Percentiles rank a stretch among this genome's conserved stretches.
phyloP scores from a whole-genome alignment of 1,140 invertebrate genomes.

The Harlomillsia oculata region DNA sequence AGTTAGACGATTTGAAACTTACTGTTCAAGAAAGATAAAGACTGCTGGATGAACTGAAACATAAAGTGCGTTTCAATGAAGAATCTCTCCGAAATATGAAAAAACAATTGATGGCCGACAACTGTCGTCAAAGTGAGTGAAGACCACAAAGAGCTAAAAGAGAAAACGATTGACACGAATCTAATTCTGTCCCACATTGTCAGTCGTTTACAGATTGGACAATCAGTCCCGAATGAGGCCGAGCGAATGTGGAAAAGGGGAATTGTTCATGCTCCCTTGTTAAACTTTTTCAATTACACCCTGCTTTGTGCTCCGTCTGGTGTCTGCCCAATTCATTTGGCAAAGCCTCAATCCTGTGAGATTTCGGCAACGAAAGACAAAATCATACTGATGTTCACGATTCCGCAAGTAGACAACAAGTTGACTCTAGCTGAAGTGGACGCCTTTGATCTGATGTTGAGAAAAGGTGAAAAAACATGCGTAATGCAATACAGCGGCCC shows the following conservation, averaged over 20 bases:
- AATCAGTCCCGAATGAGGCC: constrained; percentile 1
- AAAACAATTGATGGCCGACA: background rate
- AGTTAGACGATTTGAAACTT: background rate
- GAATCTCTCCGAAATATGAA: constrained; percentile 5
- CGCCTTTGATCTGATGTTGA: constrained; percentile 1
- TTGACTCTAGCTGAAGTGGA: constrained; percentile 16
- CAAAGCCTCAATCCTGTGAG: too few relatives aligned
- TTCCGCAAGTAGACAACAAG: constrained; percentile 1
- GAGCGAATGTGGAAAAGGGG: constrained; percentile 3
- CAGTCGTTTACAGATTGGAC: background rate
- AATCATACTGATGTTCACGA: constrained; percentile 1
- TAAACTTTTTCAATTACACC: constrained; percentile 19
- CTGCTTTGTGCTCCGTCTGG: constrained; percentile 14
- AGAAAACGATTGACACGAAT: background rate
- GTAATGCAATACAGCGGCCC: constrained; percentile 5
- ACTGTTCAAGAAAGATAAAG: background rate
- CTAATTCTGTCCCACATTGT: background rate
- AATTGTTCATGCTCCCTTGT: background rate
- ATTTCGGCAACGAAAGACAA: background rate
- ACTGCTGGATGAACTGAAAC: background rate
- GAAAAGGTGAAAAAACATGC: background rate
- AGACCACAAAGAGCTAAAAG: background rate
- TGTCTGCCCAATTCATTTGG: too few relatives aligned
- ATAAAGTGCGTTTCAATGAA: background rate
- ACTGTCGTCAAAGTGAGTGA: background rate